Base-by-base conservation (phyloP, 2,797 vertebrate species). In the Acipenser ruthenus region DNA sequence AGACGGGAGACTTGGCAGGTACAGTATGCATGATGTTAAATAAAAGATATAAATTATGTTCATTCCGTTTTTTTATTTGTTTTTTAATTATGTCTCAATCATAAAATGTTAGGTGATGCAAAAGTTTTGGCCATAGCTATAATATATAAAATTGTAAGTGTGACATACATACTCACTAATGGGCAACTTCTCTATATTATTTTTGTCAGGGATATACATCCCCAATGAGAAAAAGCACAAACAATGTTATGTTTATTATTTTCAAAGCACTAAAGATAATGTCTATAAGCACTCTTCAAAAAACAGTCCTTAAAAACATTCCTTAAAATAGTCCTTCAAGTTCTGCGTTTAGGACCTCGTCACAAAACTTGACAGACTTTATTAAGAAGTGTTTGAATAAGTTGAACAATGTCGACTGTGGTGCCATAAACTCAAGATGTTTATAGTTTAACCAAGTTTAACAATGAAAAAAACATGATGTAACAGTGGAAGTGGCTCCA, bases 241-340 rank as follows among this genome's bases (percentile, higher is more conserved):
- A n/a, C 23, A 10, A 50, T 60, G 10, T 18, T 6, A 15, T 7
- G 23, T 6, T 18, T 51, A 61, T 13, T 48, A 49, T 13, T 64
- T 15, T 18, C 23, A 49, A 50, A 9, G 55, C 74, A 10, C 65
- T 67, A 52, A 15, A n/a, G 65, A 51, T 51, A 63, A n/a, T n/a
- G n/a, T n/a, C n/a, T n/a, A n/a, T n/a, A n/a, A n/a, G n/a, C 52
- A 59, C 64, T 64, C 64, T 65, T 49, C 37, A 56, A 12, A 71
- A 71, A 49, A 69, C 76, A 73, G 80, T 79, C 74, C 78, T 78
- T 79, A 83, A 49, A 48, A 62, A 77, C 76, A 82, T 80, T 80
- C 79, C 75, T 78, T 82, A 80, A 59, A 13, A 8, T 56, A 0
- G 11, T 62, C 15, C 55, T 71, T 76, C 77, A 74, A 72, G 77